Base-by-base conservation (phyloP, 2,888 invertebrate species). In the Hanleya hanleyi region DNA sequence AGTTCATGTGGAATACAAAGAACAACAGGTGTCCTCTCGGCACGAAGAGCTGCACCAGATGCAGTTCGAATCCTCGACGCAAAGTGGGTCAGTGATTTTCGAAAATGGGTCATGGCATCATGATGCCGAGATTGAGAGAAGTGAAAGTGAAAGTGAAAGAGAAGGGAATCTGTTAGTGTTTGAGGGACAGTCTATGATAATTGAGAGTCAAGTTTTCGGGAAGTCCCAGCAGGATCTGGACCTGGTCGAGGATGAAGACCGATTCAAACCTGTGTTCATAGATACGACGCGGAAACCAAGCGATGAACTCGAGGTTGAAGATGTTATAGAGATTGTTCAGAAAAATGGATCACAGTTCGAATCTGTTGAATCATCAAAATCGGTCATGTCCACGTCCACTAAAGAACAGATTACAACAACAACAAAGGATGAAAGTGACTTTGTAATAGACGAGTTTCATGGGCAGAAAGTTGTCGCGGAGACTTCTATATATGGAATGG, bases 91-190 rank as follows among this genome's bases (percentile, higher is more conserved):
- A 12, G 29, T 29, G 32, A 29, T 32, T 7, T 2, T 57, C 15
- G 57, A 57, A 4, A 4, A 57, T 1, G 29, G 57, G 32, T 29
- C 22, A 29, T 57, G 57, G 57, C 57, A 57, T 15, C 4, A 29
- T 22, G 47, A 47, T n/a, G 22, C n/a, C 22, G 57, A 57, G 29
- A 57, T 22, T 57, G 57, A 57, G 29, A 57, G 57, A n/a, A 47
- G 47, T 47, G 57, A 57, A 57, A 57, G 57, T 57, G 57, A 57
- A 57, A 57, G 57, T 57, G 57, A 57, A 4, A 32, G 29, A 57
- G 29, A 32, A 29, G 57, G 29, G 4, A 57, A 32, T 57, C 26
- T 22, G 29, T 57, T 57, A 29, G 57, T 57, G 22, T 57, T 57
- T 29, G 57, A 57, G 15, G 57, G 57, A 57, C 57, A 57, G 57